Evolutionary conservation across 2,888 invertebrate species (phyloP), one percentile per base, ranked within the genome.

Genomic region (Tryphoninae sp.): DNA sequence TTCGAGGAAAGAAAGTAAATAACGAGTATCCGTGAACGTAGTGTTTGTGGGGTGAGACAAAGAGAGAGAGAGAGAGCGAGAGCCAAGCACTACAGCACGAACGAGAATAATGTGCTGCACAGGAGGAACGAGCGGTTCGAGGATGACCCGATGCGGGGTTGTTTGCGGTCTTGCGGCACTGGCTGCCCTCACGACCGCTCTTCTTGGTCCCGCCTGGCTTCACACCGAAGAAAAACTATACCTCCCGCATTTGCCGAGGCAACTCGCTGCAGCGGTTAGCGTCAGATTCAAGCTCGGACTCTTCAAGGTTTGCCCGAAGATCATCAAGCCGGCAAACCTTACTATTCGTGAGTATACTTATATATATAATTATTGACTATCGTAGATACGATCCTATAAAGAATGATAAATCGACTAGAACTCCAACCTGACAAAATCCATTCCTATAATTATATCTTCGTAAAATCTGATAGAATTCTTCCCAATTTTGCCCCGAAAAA

Each of bases 191-290:
- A 87, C 90, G 74, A 89, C 90, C 11, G 91, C 91, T 0, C 87
- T 91, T 51, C 83, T 91, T 58, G 91, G 91, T n/a, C 91, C 92
- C 11, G 91, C 91, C 22, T 92, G 92, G 91, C 89, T 92, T 55
- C 91, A 91, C 81, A 92, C 92, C 58, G 92, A 92, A 79, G 92
- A 92, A 80, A 89, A 88, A 81, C 84, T 91, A 51, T 84, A 85
- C 42, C 80, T 88, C 73, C 89, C 90, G n/a, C 85, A 88, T 59
- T 74, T 89, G 53, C 87, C 90, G 2, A 87, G 87, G 23, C 90
- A 87, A 68, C 82, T 87, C 19, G 85, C 88, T 9, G 84, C 86
- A 45, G 80, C 85, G n/a, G 89, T 90, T 78, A 91, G 88, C 75
- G 91, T 91, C 9, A 88, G 77, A 61, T 92, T 92, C 87, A 91